phyloP scores from a whole-genome alignment of 2,797 vertebrate genomes.

The Telmatherina bonti region DNA sequence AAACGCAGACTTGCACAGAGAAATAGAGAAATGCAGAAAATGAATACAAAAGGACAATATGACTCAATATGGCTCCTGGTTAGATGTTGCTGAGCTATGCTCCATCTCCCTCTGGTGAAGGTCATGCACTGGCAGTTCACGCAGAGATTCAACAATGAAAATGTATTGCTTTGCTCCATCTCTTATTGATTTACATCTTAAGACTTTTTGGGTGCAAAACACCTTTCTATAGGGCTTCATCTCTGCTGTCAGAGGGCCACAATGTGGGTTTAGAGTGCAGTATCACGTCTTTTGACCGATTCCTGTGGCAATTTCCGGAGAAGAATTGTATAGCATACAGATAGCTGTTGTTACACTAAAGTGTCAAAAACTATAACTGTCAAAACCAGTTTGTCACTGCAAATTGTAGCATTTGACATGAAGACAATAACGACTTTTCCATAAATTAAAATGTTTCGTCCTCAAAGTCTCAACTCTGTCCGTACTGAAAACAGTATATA shows the following conservation, averaged over 20 bases:
- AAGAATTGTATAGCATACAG: neutral
- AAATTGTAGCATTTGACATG: neutral
- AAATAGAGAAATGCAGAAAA: conserved; percentile 31
- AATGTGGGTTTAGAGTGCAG: conserved; percentile 2
- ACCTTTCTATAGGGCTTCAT: conserved; percentile 44
- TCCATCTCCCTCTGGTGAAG: conserved; percentile 63
- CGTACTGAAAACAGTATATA: conserved; percentile 13
- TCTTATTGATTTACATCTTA: conserved; percentile 82
- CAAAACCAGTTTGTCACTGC: neutral
- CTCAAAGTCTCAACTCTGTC: neutral
- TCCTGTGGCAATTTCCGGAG: conserved; percentile 3
- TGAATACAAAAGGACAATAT: conserved; percentile 58
- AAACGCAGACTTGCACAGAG: conserved; percentile 23
- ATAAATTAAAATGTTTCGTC: neutral
- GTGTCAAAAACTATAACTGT: conserved; percentile 3
- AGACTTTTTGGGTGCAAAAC: conserved; percentile 67
- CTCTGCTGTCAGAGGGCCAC: conserved; percentile 39
- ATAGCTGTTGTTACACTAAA: conserved; percentile 26
- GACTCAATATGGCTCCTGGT: conserved; percentile 81
- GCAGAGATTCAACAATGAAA: conserved; percentile 76
- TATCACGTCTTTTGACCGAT: neutral
- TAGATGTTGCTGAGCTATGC: conserved; percentile 69
- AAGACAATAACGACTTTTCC: neutral
- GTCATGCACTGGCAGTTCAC: conserved; percentile 76
- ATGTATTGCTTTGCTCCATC: conserved; percentile 75